Conservation (phyloP, 1,140 invertebrate species). For the Drosophila willistoni region DNA sequence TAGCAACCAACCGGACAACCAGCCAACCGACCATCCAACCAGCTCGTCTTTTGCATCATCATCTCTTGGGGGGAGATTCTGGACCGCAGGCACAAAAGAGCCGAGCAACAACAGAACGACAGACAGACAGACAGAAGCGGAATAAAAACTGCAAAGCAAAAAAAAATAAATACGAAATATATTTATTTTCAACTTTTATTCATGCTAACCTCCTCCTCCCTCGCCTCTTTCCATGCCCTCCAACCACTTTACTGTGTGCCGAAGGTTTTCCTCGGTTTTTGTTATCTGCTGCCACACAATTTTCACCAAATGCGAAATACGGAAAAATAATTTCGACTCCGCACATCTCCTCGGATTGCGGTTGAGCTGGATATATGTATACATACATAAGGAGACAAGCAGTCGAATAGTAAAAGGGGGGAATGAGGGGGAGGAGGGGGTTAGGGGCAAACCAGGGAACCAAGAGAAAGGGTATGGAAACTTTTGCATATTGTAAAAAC, state of each 20-base stretch:
- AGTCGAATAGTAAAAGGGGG: neutral
- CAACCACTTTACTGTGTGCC: neutral
- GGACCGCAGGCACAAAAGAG: neutral
- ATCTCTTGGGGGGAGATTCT: neutral
- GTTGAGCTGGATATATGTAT: neutral
- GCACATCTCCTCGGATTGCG: neutral
- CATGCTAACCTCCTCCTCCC: neutral
- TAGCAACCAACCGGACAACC: neutral
- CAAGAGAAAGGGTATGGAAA: constrained; percentile 32
- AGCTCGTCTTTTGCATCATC: constrained; percentile 1
- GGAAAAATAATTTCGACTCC: constrained; percentile 45
- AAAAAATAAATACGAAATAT: constrained; percentile 50
- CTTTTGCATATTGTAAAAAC: constrained; percentile 43
- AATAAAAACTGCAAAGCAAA: constrained; percentile 36
- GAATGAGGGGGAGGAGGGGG: neutral
- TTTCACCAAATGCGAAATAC: constrained; percentile 57
- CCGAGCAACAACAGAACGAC: neutral
- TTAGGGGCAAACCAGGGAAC: neutral
- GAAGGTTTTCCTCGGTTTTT: neutral
- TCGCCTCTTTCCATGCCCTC: neutral
- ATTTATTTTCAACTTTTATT: constrained; percentile 52
- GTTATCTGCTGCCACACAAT: constrained; percentile 60
- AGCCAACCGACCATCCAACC: neutral
- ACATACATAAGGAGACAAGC: neutral
- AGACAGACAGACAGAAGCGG: neutral